Base-by-base conservation (phyloP, 2,797 vertebrate species). In the Sebastes hubbsi region DNA sequence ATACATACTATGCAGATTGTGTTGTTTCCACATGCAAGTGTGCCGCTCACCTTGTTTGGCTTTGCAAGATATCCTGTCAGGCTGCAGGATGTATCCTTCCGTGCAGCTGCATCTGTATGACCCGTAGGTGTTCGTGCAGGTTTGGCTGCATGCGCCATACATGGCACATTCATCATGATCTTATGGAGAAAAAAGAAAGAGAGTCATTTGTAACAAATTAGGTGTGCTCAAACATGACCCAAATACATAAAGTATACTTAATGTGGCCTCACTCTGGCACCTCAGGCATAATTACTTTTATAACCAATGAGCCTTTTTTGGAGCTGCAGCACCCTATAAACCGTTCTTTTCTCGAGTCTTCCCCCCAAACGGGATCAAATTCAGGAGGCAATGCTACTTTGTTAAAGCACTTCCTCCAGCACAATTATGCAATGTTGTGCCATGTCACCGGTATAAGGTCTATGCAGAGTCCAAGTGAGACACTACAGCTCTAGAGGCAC, bases 81-180 rank as follows among this genome's bases (percentile, higher is more conserved):
- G 84, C 90, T 99, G 97, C 83, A 99, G 95, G 72, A 97, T 87
- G 68, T 97, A 99, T 78, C 99, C 98, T 29, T 99, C 97, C 85
- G 96, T 95, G 91, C 99, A 99, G 91, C 97, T 96, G 92, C 99
- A 99, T 46, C 91, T 82, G 86, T 97, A 99, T 6, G 99, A 98
- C 82, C 99, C 99, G 1, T 97, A 95, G 29, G 96, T 98, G 92
- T 99, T 99, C 20, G 81, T 83, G 91, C 99, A 99, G 80, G 88
- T 97, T 94, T 99, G 99, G 94, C 98, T 99, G 74, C 99, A 99
- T 32, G 94, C 94, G 42, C 98, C 99, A 32, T 99, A 99, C 8
- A 74, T 84, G 80, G 95, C 88, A 70, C 99, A 99, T 95, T 99
- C 99, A 96, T 99, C 96, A 95, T 97, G 92, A 95, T 99, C 99